These are phyloP conservation scores for Phaethon lepturus DNA, from an alignment of 2,113 vertebrate species.

Conservation along the genomic window DNA sequence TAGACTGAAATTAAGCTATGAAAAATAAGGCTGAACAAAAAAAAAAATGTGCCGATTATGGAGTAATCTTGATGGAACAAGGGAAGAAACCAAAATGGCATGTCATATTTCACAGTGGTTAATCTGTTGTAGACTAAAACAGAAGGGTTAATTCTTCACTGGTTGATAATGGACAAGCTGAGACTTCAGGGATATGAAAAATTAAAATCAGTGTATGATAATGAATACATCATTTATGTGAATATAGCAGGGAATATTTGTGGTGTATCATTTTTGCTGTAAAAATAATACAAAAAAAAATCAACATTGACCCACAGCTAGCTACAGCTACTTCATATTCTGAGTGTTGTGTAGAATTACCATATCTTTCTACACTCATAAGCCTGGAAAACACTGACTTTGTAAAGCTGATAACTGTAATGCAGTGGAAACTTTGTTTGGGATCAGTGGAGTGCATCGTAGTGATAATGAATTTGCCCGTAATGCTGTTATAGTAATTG, in stretches of 20 bases:
- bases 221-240: background rate
- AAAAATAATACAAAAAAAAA: background rate
- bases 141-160: background rate
- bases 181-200: background rate
- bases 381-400: slow-evolving; percentile 12
- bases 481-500: background rate
- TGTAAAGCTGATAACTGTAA: background rate
- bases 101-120: background rate
- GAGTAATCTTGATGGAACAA: background rate
- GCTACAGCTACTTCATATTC: background rate
- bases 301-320: background rate
- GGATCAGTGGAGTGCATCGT: background rate
- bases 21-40: slow-evolving; percentile 1
- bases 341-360: background rate
- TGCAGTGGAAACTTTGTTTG: background rate
- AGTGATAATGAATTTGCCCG: background rate
- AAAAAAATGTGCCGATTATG: background rate
- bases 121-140: background rate
- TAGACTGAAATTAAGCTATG: background rate
- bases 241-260: background rate
- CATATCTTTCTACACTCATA: background rate
- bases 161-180: background rate
- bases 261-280: background rate
- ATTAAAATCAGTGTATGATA: background rate
- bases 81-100: background rate